Conservation (phyloP, 53 echinoderm and acorn worm species). For the Antedon mediterranea region DNA sequence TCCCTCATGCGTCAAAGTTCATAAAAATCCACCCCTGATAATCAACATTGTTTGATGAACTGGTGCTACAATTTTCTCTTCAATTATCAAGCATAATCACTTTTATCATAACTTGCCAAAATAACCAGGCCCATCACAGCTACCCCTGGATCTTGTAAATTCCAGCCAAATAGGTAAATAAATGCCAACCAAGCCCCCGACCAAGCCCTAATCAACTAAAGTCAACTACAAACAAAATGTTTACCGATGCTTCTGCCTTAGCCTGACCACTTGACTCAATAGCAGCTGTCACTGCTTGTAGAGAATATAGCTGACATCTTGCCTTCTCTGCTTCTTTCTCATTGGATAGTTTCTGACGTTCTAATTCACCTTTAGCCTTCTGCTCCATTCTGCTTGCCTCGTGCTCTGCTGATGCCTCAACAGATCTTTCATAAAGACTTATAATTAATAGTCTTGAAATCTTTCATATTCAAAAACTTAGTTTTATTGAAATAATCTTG, state of each 20-base stretch:
- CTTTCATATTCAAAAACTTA: no score
- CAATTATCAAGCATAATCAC: no score
- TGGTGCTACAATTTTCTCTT: no score
- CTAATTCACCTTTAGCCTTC: slow-evolving; percentile 54
- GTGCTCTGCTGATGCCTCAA: slow-evolving; percentile 77
- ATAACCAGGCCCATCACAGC: neutral
- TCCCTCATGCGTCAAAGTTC: no score
- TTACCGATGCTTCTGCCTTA: slow-evolving; percentile 90
- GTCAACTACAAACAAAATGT: no score
- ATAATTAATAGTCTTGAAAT: no score
- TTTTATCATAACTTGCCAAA: no score
- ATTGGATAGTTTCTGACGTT: slow-evolving; percentile 67
- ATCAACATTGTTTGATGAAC: no score
- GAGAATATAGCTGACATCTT: slow-evolving; percentile 41
- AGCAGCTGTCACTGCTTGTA: slow-evolving; percentile 60
- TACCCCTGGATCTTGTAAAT: neutral
- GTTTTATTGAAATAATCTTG: no score
- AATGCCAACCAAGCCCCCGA: neutral
- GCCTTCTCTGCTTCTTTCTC: slow-evolving; percentile 72
- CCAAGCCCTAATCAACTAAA: no score
- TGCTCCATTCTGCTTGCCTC: slow-evolving; percentile 84
- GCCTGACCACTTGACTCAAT: slow-evolving; percentile 91
- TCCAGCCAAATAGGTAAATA: neutral
- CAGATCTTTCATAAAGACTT: slow-evolving; percentile 57
- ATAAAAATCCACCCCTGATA: no score